phyloP scores from a whole-genome alignment of 2,888 invertebrate species.

The Drosophila neoperkinsi region DNA sequence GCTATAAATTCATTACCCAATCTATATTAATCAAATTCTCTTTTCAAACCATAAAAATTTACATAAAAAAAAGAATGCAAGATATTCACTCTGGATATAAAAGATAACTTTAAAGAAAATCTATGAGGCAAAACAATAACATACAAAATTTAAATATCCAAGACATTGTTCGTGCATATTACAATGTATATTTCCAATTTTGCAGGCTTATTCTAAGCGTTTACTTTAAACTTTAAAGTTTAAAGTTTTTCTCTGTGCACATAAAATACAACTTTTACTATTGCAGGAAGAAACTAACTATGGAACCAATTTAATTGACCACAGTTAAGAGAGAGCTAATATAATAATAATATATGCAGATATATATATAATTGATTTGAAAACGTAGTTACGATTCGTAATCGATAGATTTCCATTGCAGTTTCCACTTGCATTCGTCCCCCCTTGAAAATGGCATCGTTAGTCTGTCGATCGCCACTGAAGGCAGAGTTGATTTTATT shows the following conservation, averaged over 20 bases:
- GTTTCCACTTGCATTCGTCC: background rate
- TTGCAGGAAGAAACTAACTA: background rate
- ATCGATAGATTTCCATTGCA: constrained; percentile 11
- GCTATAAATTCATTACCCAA: too few species aligned
- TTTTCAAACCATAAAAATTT: background rate
- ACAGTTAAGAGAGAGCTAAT: background rate
- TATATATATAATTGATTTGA: background rate
- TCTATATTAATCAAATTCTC: background rate
- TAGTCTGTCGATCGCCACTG: constrained; percentile 25
- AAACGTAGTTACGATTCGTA: background rate
- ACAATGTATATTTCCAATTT: background rate
- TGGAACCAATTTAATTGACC: constrained; percentile 1
- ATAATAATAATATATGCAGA: background rate
- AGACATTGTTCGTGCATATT: background rate
- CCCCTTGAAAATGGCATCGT: constrained; percentile 15
- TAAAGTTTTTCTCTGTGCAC: background rate
- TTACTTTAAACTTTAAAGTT: background rate
- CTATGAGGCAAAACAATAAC: background rate
- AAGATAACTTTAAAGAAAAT: background rate
- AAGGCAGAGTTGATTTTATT: constrained; percentile 36
- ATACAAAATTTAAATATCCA: background rate
- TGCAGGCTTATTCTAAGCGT: background rate
- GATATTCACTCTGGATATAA: background rate
- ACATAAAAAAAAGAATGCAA: background rate
- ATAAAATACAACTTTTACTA: background rate